Percentiles rank a stretch among this genome's conserved stretches.
phyloP scores from a whole-genome alignment of 2,888 invertebrate genomes.

The Heliconius hortense region DNA sequence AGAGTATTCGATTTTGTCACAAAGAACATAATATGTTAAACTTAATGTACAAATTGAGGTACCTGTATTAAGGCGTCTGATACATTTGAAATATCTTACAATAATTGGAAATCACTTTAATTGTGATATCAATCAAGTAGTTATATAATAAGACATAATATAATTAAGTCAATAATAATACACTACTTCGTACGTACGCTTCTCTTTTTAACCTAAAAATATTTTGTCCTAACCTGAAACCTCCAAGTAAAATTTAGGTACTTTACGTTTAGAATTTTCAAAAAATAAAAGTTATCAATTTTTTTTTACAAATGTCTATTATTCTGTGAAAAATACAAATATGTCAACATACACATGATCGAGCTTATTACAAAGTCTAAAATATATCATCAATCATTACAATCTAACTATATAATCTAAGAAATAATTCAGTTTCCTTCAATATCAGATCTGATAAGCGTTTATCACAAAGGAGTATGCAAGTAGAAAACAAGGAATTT shows the following conservation, averaged over 20 bases:
- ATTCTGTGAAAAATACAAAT: neutral
- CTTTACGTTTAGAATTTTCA: too few species aligned
- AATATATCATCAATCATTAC: neutral
- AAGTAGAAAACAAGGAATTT: conserved; percentile 28
- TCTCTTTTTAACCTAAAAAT: too few species aligned
- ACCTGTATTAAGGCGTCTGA: neutral
- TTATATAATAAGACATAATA: neutral
- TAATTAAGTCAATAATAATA: neutral
- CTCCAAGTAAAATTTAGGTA: too few species aligned
- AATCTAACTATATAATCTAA: neutral
- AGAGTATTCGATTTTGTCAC: conserved; percentile 14
- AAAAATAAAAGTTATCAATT: neutral
- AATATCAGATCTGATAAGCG: neutral
- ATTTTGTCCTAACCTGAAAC: too few species aligned
- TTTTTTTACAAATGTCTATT: neutral
- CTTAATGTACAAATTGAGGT: neutral
- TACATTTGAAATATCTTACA: neutral
- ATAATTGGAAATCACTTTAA: neutral
- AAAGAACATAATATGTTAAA: conserved; percentile 2
- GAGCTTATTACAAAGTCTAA: neutral
- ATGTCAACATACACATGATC: neutral
- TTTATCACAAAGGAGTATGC: conserved; percentile 25
- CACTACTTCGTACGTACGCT: neutral
- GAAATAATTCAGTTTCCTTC: neutral
- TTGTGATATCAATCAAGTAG: neutral